A percentile compares a stretch with the other conserved stretches of the same genome.
phyloP scores from a whole-genome alignment of 1,140 invertebrate genomes.

The Thalassaphorura encarpata region DNA sequence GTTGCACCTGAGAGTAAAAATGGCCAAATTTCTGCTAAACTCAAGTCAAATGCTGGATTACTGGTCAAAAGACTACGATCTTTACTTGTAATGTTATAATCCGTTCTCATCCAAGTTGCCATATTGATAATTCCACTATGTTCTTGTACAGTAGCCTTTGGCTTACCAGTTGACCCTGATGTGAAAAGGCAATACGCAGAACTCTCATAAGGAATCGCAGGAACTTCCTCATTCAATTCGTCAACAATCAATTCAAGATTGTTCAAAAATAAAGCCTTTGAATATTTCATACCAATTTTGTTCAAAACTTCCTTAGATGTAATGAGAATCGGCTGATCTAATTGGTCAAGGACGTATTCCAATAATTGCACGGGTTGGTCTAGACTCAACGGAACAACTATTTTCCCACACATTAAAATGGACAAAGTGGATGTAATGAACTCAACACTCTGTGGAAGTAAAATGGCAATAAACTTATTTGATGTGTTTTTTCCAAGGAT shows the following conservation, averaged over 20 bases:
- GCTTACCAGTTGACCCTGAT: neutral
- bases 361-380: neutral
- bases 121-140: neutral
- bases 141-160: neutral
- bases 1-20: neutral
- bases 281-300: neutral
- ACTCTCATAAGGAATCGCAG: neutral
- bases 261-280: neutral
- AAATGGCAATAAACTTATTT: neutral
- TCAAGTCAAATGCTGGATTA: slow-evolving; percentile 1
- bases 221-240: neutral
- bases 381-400: neutral
- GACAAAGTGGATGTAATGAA: neutral
- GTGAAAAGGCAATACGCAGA: neutral
- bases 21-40: neutral
- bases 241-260: neutral
- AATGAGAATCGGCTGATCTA: neutral
- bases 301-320: neutral
- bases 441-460: neutral
- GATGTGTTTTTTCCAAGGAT: neutral
- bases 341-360: neutral
- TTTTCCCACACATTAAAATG: neutral
- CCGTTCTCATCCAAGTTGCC: neutral
- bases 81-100: neutral
- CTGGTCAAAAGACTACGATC: neutral